phyloP scores from a whole-genome alignment of 2,888 invertebrate species.

The Platycheirus albimanus region DNA sequence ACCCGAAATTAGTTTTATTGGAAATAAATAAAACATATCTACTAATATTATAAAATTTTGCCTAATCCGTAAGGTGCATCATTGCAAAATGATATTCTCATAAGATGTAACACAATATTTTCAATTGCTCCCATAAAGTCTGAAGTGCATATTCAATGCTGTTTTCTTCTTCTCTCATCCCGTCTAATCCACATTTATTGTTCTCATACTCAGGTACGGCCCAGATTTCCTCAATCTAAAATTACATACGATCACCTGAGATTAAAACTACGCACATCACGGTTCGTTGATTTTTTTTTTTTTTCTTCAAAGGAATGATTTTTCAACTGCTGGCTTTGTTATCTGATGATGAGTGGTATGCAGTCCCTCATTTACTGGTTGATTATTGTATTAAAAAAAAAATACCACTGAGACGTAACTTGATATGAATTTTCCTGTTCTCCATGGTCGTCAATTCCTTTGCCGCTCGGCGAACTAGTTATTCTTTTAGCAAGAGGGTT shows the following conservation, averaged over 20 bases:
- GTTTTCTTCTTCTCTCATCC: conserved; percentile 42
- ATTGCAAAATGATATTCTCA: conserved; percentile 16
- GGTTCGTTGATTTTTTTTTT: conserved; percentile 54
- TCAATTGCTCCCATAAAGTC: conserved; percentile 20
- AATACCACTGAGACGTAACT: conserved; percentile 72
- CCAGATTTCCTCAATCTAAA: conserved; percentile 67
- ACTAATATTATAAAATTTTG: too few species aligned
- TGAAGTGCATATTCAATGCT: conserved; percentile 43
- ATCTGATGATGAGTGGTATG: conserved; percentile 72
- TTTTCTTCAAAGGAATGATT: conserved; percentile 49
- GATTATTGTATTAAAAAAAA: conserved; percentile 67
- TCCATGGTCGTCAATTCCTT: conserved; percentile 62
- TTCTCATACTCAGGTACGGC: conserved; percentile 49
- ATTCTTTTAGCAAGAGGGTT: conserved; percentile 31
- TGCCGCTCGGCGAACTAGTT: conserved; percentile 36
- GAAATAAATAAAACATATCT: conserved; percentile 52
- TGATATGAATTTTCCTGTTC: conserved; percentile 76
- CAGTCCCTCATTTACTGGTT: conserved; percentile 72
- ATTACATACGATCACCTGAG: conserved; percentile 73
- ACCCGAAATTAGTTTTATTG: conserved; percentile 53
- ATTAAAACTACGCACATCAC: conserved; percentile 65
- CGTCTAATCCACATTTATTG: conserved; percentile 40
- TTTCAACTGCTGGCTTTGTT: conserved; percentile 63
- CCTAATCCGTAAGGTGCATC: conserved; percentile 49
- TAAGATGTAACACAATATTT: conserved; percentile 51